Conservation (phyloP, 2,113 vertebrate genomes). For the Menidia beryllina region DNA sequence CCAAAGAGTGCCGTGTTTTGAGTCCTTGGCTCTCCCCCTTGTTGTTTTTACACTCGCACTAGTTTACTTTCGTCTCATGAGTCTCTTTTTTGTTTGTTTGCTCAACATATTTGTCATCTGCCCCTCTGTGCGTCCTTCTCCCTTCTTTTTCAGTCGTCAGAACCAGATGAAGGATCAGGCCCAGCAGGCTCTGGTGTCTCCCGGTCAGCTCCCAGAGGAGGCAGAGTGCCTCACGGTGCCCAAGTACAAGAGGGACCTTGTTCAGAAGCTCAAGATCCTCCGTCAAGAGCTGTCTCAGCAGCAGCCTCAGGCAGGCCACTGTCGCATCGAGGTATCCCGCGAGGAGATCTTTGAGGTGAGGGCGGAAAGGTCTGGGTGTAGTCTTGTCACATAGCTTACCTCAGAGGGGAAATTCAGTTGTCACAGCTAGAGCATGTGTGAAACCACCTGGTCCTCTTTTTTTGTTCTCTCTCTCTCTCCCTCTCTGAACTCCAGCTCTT, state of each 20-base stretch:
- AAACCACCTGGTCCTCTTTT: not conserved
- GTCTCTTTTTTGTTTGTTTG: not conserved
- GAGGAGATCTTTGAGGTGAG: slow-evolving; percentile 99
- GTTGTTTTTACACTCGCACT: slow-evolving; percentile 20
- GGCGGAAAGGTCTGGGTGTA: not conserved
- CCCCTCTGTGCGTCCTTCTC: slow-evolving; percentile 1
- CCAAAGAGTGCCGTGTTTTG: slow-evolving; percentile 15
- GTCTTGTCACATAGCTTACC: slow-evolving; percentile 1
- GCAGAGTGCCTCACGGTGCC: slow-evolving; percentile 95
- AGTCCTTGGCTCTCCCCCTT: slow-evolving; percentile 19
- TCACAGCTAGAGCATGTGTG: slow-evolving; percentile 8
- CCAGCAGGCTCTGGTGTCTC: slow-evolving; percentile 87
- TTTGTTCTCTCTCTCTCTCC: no score
- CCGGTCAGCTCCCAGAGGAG: slow-evolving; percentile 91
- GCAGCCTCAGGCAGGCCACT: slow-evolving; percentile 98
- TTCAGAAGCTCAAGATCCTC: slow-evolving; percentile 98
- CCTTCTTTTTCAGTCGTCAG: slow-evolving; percentile 84
- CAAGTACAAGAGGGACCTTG: slow-evolving; percentile 95
- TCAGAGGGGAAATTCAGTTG: slow-evolving; percentile 4
- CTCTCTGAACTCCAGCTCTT: slow-evolving; percentile 1
- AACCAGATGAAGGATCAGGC: slow-evolving; percentile 91
- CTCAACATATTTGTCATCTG: not conserved
- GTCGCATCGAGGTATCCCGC: slow-evolving; percentile 97
- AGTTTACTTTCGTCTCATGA: slow-evolving; percentile 22
- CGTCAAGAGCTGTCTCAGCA: slow-evolving; percentile 97